Evolutionary conservation across 2,113 vertebrate genomes (phyloP).

Genomic region (Gyps fulvus): DNA sequence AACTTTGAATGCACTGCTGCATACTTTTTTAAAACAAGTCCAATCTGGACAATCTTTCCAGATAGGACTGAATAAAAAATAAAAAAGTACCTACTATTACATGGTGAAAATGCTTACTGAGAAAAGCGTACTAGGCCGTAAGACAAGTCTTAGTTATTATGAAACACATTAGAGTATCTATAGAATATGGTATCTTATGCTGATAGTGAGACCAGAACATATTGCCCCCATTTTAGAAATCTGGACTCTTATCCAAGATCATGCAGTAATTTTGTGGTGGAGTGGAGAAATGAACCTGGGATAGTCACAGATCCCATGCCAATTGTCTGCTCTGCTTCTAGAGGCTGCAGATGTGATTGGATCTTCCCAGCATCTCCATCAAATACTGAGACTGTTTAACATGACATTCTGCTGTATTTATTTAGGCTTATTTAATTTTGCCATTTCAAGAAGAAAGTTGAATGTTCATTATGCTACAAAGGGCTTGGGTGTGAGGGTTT

Average conservation of each 20-base stretch:
- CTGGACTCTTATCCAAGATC: background rate
- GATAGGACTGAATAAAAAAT: background rate
- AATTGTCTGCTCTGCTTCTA: background rate
- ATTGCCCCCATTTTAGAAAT: background rate
- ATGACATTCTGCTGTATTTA: background rate
- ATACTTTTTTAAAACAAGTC: background rate
- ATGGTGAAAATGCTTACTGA: background rate
- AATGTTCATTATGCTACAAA: background rate
- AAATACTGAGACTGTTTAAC: background rate
- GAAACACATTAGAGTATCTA: background rate
- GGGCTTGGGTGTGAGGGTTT: accelerated
- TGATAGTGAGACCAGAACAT: background rate
- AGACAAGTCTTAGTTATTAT: background rate
- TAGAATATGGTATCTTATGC: background rate
- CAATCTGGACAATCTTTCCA: background rate
- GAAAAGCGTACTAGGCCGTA: background rate
- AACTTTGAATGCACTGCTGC: background rate
- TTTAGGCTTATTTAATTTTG: background rate
- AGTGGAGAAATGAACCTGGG: background rate
- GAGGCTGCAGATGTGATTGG: background rate
- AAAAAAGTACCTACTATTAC: background rate
- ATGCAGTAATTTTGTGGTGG: background rate
- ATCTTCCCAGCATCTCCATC: background rate
- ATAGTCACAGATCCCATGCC: background rate
- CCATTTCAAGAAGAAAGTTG: background rate